These are phyloP conservation scores for Bubalus kerabau DNA, from an alignment of 2,113 vertebrate species.

Conservation along the genomic window DNA sequence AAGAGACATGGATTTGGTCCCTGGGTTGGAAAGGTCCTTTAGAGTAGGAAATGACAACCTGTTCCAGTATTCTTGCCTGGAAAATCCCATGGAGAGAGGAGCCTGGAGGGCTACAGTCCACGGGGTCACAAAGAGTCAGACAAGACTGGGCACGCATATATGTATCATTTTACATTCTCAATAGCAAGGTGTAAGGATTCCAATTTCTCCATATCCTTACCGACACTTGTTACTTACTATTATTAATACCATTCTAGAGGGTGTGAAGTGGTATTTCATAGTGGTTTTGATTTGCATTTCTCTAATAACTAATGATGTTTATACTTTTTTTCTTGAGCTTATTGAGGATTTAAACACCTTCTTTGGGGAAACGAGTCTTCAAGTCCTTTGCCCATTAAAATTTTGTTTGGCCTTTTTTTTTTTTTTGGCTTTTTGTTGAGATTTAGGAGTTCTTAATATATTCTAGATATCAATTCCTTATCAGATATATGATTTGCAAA, in stretches of 20 bases:
- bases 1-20: neutral
- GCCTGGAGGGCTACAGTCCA: neutral
- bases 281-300: neutral
- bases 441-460: neutral
- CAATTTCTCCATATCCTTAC: neutral
- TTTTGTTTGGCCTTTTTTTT: neutral
- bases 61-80: neutral
- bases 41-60: neutral
- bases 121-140: neutral
- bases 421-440: neutral
- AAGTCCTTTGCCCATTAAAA: neutral
- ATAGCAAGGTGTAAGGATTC: neutral
- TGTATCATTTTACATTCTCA: neutral
- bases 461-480: neutral
- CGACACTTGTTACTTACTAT: neutral
- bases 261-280: neutral
- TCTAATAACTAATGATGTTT: neutral
- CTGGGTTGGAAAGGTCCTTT: neutral
- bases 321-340: neutral
- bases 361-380: neutral
- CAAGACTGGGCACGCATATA: neutral
- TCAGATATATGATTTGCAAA: neutral
- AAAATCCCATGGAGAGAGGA: neutral
- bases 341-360: neutral
- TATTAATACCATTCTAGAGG: neutral